These are phyloP conservation scores for Diplodus puntazzo DNA, from an alignment of 2,797 vertebrate genomes.

Conservation along the genomic window DNA sequence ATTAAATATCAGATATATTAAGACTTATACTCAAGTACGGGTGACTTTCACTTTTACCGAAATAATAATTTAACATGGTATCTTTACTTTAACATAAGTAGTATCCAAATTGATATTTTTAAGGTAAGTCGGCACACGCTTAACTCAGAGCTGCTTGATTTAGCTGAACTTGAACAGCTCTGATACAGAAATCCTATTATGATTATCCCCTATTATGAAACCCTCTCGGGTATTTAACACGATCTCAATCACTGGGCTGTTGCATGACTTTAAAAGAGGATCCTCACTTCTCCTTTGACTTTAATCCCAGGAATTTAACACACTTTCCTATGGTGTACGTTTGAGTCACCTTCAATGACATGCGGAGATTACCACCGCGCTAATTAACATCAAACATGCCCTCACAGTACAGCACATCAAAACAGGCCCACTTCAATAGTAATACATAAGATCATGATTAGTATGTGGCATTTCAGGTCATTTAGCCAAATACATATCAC, in stretches of 20 bases:
- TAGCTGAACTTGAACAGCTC: slow-evolving; percentile 6
- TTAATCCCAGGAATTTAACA: not conserved
- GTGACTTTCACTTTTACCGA: too few relatives aligned
- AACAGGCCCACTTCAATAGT: not conserved
- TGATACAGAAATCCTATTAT: not conserved
- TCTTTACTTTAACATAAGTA: too few relatives aligned
- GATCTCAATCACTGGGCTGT: not conserved
- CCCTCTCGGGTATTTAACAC: not conserved
- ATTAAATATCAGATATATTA: too few relatives aligned
- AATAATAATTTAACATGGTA: too few relatives aligned
- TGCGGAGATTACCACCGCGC: not conserved
- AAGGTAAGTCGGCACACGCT: not conserved
- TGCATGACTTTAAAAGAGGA: not conserved
- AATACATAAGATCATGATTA: not conserved
- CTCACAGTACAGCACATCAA: not conserved
- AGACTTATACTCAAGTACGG: too few relatives aligned
- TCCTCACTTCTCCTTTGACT: not conserved
- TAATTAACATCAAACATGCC: not conserved
- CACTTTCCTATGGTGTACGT: not conserved
- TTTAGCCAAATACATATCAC: not conserved
- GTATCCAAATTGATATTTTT: too few relatives aligned
- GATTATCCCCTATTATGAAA: slow-evolving; percentile 9
- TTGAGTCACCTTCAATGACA: not conserved
- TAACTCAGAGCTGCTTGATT: slow-evolving; percentile 4
- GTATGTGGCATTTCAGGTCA: not conserved